Percentiles rank a stretch among this genome's conserved stretches.
These are phyloP conservation scores for Scomberomorus guttatus DNA, from an alignment of 2,797 vertebrate genomes.

Conservation along the genomic window DNA sequence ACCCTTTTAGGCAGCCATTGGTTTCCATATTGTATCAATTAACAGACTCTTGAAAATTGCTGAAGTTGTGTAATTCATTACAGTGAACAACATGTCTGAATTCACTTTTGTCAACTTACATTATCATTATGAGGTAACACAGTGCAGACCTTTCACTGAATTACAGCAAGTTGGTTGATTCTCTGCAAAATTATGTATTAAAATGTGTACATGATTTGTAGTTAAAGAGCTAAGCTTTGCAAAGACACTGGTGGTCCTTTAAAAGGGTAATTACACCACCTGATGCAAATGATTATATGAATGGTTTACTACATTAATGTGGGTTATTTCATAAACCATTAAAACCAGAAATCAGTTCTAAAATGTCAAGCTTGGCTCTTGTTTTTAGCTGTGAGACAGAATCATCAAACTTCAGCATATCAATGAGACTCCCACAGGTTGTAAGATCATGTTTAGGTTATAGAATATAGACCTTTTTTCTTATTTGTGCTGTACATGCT, in stretches of 20 bases:
- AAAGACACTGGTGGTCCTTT: neutral
- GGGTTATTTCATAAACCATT: constrained; percentile 8
- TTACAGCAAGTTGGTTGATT: too few species aligned
- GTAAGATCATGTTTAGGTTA: neutral
- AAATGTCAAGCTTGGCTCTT: neutral
- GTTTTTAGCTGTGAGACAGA: neutral
- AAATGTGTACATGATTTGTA: neutral
- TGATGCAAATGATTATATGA: constrained; percentile 9
- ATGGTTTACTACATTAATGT: constrained; percentile 8
- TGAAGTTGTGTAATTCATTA: neutral
- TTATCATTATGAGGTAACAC: neutral
- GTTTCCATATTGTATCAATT: neutral
- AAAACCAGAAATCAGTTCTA: constrained; percentile 4
- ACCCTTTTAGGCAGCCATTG: neutral
- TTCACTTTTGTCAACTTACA: neutral
- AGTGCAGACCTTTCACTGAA: neutral
- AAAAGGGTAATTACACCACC: neutral
- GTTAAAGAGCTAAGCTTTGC: neutral
- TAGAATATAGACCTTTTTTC: neutral
- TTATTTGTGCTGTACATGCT: constrained; percentile 26
- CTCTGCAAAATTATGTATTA: too few species aligned
- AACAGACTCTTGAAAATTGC: too few species aligned
- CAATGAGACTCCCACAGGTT: neutral
- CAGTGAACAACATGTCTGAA: neutral
- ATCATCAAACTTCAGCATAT: neutral